Base-by-base conservation (phyloP, 2,113 vertebrate genomes). In the Gobius niger region DNA sequence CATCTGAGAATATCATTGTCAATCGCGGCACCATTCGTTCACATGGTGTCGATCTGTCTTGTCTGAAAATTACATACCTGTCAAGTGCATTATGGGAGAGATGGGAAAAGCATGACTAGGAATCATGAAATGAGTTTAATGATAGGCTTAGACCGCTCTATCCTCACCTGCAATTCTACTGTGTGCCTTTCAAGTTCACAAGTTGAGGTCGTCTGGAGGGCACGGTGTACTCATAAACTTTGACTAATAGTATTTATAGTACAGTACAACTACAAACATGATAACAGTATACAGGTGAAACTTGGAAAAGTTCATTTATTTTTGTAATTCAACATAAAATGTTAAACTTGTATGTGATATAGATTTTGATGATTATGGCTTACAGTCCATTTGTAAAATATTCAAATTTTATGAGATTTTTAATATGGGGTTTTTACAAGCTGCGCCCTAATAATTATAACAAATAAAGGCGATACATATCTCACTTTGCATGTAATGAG, bases 21-120 rank as follows among this genome's bases (percentile, higher is more conserved):
- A 51, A 44, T 41, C 15, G 14, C 49, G 7, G 46, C 34, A 50
- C 18, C 24, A 10, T 47, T 44, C 46, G 15, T 59, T 15, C 44
- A 46, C 53, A 61, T 15, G 47, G 7, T 63, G 61, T n/a, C 44
- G 56, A 68, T 54, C 7, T 9, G 34, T 70, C 63, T 47, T 47
- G n/a, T 76, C 50, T 57, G 54, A 52, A 65, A 67, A 59, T 24
- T 14, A 60, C 42, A 76, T 47, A 52, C 10, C 61, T 66, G 69
- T 51, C 51, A 64, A 67, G 15, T 49, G 57, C 47, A 54, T 16
- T 60, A 47, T 42, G 19, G 64, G 63, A 63, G 64, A 56, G 49
- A 34, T 2, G 6, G 1, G 44, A 72, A 51, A 47, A 34, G 24
- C 67, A 40, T 54, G 44, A 65, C 19, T 40, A 51, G 54, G 62